phyloP scores from a whole-genome alignment of 2,797 vertebrate genomes.

The Myotis findleyi region DNA sequence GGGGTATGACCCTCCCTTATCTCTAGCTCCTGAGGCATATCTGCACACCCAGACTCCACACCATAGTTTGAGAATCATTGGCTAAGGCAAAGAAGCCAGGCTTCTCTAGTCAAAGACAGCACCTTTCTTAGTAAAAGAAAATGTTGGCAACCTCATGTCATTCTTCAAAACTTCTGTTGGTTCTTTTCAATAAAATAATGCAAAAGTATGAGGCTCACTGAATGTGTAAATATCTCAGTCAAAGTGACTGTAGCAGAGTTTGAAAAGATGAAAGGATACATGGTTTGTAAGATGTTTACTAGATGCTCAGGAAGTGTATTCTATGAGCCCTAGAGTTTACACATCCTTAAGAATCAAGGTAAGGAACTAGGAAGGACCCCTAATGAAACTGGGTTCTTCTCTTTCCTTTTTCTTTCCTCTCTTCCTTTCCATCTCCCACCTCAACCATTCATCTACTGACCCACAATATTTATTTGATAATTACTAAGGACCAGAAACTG shows the following conservation, averaged over 20 bases:
- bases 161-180: not conserved
- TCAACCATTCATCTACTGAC: not conserved
- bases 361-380: not conserved
- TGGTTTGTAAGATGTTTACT: not conserved
- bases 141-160: not conserved
- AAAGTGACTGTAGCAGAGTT: not conserved
- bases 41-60: not conserved
- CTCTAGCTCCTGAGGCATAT: not conserved
- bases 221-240: not conserved
- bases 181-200: not conserved
- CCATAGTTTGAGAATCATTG: not conserved
- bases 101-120: not conserved
- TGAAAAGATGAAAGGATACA: not conserved
- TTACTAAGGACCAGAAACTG: not conserved
- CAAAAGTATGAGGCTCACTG: not conserved
- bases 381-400: not conserved
- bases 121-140: not conserved
- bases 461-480: not conserved
- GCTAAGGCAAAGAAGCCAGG: not conserved
- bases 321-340: not conserved
- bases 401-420: not conserved
- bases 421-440: not conserved
- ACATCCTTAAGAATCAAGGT: not conserved
- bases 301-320: not conserved
- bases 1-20: not conserved